Conservation (phyloP, 2,888 invertebrate species). For the Phanerotoma sp. region DNA sequence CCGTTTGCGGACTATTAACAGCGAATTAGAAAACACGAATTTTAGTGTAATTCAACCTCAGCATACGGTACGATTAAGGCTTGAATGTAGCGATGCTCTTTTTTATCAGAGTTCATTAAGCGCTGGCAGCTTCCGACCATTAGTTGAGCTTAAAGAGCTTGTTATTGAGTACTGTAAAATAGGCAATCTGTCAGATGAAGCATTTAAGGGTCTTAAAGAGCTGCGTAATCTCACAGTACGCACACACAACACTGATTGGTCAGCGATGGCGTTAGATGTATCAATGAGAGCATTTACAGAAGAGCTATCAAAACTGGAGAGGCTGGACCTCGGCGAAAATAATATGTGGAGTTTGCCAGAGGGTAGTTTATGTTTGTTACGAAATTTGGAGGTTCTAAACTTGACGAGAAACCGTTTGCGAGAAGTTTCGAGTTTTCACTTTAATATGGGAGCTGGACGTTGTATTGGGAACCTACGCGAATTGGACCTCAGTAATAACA, state of each 20-base stretch:
- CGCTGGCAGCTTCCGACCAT: conserved; percentile 74
- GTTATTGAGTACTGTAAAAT: conserved; percentile 83
- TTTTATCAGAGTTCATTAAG: conserved; percentile 79
- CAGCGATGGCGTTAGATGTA: conserved; percentile 76
- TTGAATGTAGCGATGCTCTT: conserved; percentile 78
- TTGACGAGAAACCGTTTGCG: conserved; percentile 77
- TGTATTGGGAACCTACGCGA: conserved; percentile 71
- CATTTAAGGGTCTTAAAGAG: conserved; percentile 78
- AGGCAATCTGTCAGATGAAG: conserved; percentile 76
- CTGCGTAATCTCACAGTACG: conserved; percentile 77
- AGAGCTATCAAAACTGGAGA: conserved; percentile 71
- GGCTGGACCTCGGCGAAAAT: conserved; percentile 76
- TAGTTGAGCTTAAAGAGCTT: conserved; percentile 74
- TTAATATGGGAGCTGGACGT: conserved; percentile 65
- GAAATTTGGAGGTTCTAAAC: conserved; percentile 74
- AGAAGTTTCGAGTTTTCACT: conserved; percentile 73
- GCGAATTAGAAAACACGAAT: conserved; percentile 79
- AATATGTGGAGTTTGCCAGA: conserved; percentile 80
- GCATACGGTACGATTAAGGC: conserved; percentile 72
- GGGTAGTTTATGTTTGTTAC: conserved; percentile 74
- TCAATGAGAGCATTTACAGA: conserved; percentile 73
- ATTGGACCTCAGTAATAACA: conserved; percentile 76
- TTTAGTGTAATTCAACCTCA: conserved; percentile 82
- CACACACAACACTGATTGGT: conserved; percentile 84
- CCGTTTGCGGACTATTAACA: conserved; percentile 74